Percentiles rank a stretch among this genome's conserved stretches.
Conservation (phyloP, 2,113 vertebrate species). For the Rutilus rutilus region DNA sequence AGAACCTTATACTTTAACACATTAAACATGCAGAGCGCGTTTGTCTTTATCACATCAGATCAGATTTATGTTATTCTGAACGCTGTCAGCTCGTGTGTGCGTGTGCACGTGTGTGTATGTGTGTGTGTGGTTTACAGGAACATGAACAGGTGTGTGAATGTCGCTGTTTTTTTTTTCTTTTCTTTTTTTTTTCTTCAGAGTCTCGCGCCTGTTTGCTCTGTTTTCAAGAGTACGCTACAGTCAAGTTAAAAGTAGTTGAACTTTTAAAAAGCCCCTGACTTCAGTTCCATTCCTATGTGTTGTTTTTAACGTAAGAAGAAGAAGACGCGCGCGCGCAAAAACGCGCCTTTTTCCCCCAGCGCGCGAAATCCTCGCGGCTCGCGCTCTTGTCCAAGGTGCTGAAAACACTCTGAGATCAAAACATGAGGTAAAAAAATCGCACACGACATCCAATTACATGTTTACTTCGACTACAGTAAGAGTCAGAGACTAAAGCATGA, state of each 20-base stretch:
- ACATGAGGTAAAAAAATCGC: background rate
- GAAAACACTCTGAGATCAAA: slow-evolving; percentile 43
- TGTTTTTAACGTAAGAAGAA: background rate
- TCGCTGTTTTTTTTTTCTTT: background rate
- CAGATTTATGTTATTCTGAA: slow-evolving; percentile 10
- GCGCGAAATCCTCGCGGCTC: slow-evolving; percentile 23
- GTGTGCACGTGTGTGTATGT: background rate
- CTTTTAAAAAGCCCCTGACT: background rate
- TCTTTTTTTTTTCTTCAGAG: background rate
- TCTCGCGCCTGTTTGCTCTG: background rate
- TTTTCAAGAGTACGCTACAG: background rate
- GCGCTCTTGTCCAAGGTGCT: slow-evolving; percentile 64
- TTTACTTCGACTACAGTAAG: background rate
- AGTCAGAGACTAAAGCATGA: background rate
- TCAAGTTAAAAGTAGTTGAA: background rate
- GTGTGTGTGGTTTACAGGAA: background rate
- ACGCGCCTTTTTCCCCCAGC: slow-evolving; percentile 1
- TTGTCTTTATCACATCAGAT: background rate
- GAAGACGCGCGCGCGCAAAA: background rate
- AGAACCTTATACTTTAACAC: background rate
- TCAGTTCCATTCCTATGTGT: background rate
- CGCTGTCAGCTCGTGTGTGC: background rate
- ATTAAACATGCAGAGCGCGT: background rate
- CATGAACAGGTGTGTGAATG: slow-evolving; percentile 18
- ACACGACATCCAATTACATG: background rate